Percentiles rank a stretch among this genome's conserved stretches.
These are phyloP conservation scores for Chrysogorgia sp. DNA, from an alignment of 92 coral and sea anemone species.

Conservation along the genomic window DNA sequence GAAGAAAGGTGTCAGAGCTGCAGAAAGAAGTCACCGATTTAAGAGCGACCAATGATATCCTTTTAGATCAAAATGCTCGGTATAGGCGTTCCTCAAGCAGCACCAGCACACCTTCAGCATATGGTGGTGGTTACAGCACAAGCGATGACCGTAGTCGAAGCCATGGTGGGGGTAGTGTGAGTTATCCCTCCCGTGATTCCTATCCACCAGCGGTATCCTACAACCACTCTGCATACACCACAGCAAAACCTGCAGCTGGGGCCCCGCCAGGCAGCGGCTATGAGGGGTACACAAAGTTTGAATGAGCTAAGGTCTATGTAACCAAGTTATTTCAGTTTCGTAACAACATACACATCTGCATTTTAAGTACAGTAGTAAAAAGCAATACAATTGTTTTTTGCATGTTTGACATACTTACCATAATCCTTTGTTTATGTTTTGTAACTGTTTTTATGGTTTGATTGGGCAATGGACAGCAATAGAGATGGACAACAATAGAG, in stretches of 20 bases:
- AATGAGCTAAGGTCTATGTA: too few species aligned
- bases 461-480: too few species aligned
- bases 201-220: slow-evolving; percentile 48
- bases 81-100: slow-evolving; percentile 76
- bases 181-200: slow-evolving; percentile 62
- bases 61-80: slow-evolving; percentile 95
- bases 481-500: too few species aligned
- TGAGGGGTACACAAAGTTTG: slow-evolving; percentile 41
- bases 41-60: slow-evolving; percentile 92
- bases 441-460: too few species aligned
- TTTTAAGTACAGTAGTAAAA: too few species aligned
- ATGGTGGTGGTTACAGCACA: slow-evolving; percentile 43
- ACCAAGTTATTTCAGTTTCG: too few species aligned
- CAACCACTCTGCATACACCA: slow-evolving; percentile 37
- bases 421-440: too few species aligned
- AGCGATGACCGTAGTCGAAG: slow-evolving; percentile 33
- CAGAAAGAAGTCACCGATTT: slow-evolving; percentile 92
- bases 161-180: slow-evolving; percentile 37
- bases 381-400: too few species aligned
- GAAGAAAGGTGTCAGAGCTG: slow-evolving; percentile 84
- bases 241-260: slow-evolving; percentile 6
- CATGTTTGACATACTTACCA: too few species aligned
- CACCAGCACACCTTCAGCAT: slow-evolving; percentile 56
- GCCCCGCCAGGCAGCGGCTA: slow-evolving; percentile 6
- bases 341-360: too few species aligned